phyloP scores from a whole-genome alignment of 1,140 invertebrate species.

The Diachasmimorpha longicaudata region DNA sequence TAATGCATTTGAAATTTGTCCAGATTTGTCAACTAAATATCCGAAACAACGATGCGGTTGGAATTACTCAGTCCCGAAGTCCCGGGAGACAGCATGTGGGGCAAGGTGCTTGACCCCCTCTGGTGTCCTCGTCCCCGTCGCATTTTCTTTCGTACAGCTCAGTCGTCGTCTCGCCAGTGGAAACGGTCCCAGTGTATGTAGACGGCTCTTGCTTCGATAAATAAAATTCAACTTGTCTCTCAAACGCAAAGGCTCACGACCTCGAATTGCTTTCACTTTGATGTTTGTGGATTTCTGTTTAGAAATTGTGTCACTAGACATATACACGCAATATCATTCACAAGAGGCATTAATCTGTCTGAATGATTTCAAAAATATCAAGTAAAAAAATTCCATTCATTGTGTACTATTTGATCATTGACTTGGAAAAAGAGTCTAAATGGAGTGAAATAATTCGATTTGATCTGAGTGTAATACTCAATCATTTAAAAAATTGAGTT shows the following conservation, averaged over 20 bases:
- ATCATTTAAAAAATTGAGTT: too few species aligned
- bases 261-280: constrained; percentile 13
- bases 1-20: not conserved
- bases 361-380: not conserved
- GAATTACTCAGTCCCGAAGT: not conserved
- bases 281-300: constrained; percentile 14
- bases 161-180: constrained; percentile 2
- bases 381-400: too few species aligned
- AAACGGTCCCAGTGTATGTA: not conserved
- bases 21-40: not conserved
- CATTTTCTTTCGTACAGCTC: not conserved
- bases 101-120: constrained; percentile 21
- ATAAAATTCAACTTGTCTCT: not conserved
- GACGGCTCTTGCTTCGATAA: not conserved
- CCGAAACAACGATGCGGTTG: not conserved
- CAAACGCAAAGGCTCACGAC: not conserved
- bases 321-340: not conserved
- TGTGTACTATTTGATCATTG: too few species aligned
- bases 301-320: constrained; percentile 6
- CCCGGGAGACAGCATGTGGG: constrained; percentile 5
- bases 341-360: not conserved
- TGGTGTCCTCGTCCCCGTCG: not conserved
- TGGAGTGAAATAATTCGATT: too few species aligned
- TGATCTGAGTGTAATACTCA: too few species aligned
- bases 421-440: too few species aligned